A percentile compares a stretch with the other conserved stretches of the same genome.
Conservation (phyloP, 1,140 invertebrate species). For the Heliconius eleuchia region DNA sequence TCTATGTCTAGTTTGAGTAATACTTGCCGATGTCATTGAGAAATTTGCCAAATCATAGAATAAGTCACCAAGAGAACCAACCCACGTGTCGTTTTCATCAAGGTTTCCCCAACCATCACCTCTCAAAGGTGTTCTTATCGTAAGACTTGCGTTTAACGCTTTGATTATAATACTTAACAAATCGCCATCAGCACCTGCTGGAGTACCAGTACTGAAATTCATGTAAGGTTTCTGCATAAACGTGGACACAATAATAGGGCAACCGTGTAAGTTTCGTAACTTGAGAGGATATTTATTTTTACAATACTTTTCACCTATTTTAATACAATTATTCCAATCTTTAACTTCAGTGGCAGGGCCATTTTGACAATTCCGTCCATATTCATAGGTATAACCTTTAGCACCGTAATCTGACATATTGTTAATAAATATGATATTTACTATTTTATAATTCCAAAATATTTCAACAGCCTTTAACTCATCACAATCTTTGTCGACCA, state of each 20-base stretch:
- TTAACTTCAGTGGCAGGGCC: constrained; percentile 39
- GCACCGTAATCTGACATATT: constrained; percentile 16
- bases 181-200: constrained; percentile 61
- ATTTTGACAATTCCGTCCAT: constrained; percentile 44
- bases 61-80: constrained; percentile 62
- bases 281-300: constrained; percentile 53
- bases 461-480: constrained; percentile 47
- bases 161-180: constrained; percentile 53
- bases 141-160: constrained; percentile 56
- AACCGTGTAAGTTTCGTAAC: constrained; percentile 57
- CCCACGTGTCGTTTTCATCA: constrained; percentile 58
- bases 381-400: constrained; percentile 51
- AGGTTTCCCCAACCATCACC: constrained; percentile 62
- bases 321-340: constrained; percentile 36
- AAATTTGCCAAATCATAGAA: constrained; percentile 62
- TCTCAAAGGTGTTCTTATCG: constrained; percentile 50
- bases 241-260: constrained; percentile 58
- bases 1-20: constrained; percentile 53
- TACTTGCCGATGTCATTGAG: constrained; percentile 64
- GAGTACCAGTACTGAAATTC: constrained; percentile 47
- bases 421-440: constrained; percentile 58
- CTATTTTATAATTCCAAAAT: constrained; percentile 59
- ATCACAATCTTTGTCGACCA: constrained; percentile 42
- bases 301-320: constrained; percentile 30
- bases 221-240: constrained; percentile 62